Evolutionary conservation across 2,797 vertebrate species (phyloP).

Genomic region (Adrianichthys oophorus): DNA sequence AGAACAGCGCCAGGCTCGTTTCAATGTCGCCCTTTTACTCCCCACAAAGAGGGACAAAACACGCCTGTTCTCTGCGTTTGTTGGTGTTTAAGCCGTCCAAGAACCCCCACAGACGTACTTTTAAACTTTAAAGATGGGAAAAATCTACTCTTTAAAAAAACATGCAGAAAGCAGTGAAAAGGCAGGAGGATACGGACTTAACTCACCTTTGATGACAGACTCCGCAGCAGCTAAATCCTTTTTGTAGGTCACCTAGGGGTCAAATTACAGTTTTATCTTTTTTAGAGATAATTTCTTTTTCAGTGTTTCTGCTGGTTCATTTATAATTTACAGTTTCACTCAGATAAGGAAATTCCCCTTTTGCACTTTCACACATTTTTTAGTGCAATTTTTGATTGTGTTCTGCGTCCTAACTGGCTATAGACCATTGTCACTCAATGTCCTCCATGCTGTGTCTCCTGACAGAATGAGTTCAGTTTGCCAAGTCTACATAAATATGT

Average conservation of each 20-base stretch:
- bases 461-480: no score
- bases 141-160: neutral
- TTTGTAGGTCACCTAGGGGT: slow-evolving; percentile 93
- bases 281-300: no score
- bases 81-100: slow-evolving; percentile 22
- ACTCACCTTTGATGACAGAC: slow-evolving; percentile 92
- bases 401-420: no score
- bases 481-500: no score
- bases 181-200: slow-evolving; percentile 21
- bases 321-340: no score
- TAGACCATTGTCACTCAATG: no score
- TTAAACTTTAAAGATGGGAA: slow-evolving; percentile 1
- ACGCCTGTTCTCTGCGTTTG: slow-evolving; percentile 1
- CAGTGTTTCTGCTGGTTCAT: no score
- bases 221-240: slow-evolving; percentile 92
- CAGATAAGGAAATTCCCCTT: no score
- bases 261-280: slow-evolving; percentile 40
- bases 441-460: no score
- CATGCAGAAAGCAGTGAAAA: slow-evolving; percentile 3
- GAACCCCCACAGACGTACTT: slow-evolving; percentile 2
- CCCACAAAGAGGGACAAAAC: slow-evolving; percentile 34
- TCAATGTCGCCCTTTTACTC: slow-evolving; percentile 31
- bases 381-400: no score
- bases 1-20: slow-evolving; percentile 12
- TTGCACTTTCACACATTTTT: no score